phyloP scores from a whole-genome alignment of 2,797 vertebrate genomes.

The Varecia variegata region DNA sequence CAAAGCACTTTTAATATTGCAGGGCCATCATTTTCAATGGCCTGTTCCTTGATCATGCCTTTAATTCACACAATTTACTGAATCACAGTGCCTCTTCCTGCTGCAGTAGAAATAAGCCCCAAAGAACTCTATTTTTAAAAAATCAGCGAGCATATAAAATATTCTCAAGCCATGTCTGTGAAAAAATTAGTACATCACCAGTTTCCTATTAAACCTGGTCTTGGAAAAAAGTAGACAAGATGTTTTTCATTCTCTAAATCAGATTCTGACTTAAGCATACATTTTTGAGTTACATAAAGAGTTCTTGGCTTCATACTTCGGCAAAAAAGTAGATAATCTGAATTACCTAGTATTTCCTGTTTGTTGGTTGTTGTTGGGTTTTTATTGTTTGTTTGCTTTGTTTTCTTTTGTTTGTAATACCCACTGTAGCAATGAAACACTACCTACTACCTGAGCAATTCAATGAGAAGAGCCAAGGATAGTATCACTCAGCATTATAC shows the following conservation, averaged over 20 bases:
- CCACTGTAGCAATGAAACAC: slow-evolving; percentile 38
- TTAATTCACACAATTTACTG: slow-evolving; percentile 65
- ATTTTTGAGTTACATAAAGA: slow-evolving; percentile 45
- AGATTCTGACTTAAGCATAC: slow-evolving; percentile 50
- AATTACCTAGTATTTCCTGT: slow-evolving; percentile 42
- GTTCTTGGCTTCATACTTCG: slow-evolving; percentile 1
- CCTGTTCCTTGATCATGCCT: slow-evolving; percentile 60
- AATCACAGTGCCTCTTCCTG: slow-evolving; percentile 40
- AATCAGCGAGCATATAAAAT: slow-evolving; percentile 47
- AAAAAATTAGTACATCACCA: slow-evolving; percentile 17
- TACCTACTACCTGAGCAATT: slow-evolving; percentile 43
- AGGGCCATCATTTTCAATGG: slow-evolving; percentile 58
- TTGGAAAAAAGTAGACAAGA: slow-evolving; percentile 12
- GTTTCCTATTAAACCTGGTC: slow-evolving; percentile 52
- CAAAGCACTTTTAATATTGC: slow-evolving; percentile 59
- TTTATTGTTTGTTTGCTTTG: slow-evolving; percentile 44
- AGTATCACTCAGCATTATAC: slow-evolving; percentile 39
- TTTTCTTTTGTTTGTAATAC: slow-evolving; percentile 41
- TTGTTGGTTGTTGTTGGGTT: neutral
- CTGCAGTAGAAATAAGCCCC: slow-evolving; percentile 26
- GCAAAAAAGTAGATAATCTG: slow-evolving; percentile 26
- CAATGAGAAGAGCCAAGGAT: slow-evolving; percentile 39
- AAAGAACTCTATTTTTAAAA: neutral
- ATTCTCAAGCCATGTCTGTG: slow-evolving; percentile 26
- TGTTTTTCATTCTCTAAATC: slow-evolving; percentile 57